Percentiles rank a stretch among this genome's conserved stretches.
phyloP scores from a whole-genome alignment of 2,888 invertebrate genomes.

The Dasysyrphus tricinctus region DNA sequence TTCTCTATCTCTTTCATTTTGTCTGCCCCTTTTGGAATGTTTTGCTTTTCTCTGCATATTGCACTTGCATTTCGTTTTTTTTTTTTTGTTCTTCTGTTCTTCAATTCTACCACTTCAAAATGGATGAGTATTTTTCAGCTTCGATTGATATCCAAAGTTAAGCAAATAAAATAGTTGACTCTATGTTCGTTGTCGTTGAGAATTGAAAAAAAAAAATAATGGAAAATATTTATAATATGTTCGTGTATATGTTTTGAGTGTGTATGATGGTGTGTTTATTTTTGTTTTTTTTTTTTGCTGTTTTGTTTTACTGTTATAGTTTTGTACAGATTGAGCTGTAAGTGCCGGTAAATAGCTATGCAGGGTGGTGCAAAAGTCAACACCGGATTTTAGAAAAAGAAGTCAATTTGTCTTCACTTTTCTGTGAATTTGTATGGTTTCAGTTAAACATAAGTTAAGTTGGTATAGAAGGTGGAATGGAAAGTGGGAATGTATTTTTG shows the following conservation, averaged over 20 bases:
- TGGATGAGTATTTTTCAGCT: slow-evolving; percentile 71
- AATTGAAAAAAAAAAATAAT: slow-evolving; percentile 16
- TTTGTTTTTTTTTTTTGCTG: not conserved
- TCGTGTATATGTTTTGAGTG: not conserved
- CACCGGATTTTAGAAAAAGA: slow-evolving; percentile 55
- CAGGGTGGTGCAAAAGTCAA: slow-evolving; percentile 64
- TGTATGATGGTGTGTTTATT: not conserved
- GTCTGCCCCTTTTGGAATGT: not conserved
- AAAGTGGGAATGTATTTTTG: not conserved
- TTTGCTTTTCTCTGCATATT: slow-evolving; percentile 19
- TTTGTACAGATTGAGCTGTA: slow-evolving; percentile 42
- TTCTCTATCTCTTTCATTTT: not conserved
- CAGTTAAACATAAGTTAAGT: not conserved
- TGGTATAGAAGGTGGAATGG: not conserved
- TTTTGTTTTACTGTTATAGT: slow-evolving; percentile 6
- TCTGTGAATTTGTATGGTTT: slow-evolving; percentile 56
- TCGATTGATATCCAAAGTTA: slow-evolving; percentile 73
- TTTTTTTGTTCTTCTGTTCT: slow-evolving; percentile 46
- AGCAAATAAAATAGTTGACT: slow-evolving; percentile 73
- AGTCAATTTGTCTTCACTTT: slow-evolving; percentile 56
- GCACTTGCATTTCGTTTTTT: slow-evolving; percentile 31
- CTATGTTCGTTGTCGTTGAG: slow-evolving; percentile 17
- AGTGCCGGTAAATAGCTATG: slow-evolving; percentile 65
- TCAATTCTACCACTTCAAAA: slow-evolving; percentile 60
- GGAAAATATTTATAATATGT: slow-evolving; percentile 25